Evolutionary conservation across 2,797 vertebrate species (phyloP).

Genomic region (Enteromius mattozi): DNA sequence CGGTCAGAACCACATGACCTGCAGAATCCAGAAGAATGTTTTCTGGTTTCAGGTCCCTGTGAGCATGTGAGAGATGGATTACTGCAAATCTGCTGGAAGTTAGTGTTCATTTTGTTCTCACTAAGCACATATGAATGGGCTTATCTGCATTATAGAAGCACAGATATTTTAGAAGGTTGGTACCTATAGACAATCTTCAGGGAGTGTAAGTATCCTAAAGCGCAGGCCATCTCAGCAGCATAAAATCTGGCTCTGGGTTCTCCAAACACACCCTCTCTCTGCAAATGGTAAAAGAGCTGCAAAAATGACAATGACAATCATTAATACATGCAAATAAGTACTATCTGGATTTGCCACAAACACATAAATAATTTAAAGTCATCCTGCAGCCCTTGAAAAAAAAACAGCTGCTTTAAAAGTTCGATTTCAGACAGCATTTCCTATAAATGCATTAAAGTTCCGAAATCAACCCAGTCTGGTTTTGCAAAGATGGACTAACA

Average conservation of each 20-base stretch:
- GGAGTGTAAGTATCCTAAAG: constrained; percentile 81
- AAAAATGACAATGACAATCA: constrained; percentile 28
- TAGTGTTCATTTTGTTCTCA: background rate
- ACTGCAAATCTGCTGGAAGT: background rate
- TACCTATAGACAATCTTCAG: constrained; percentile 81
- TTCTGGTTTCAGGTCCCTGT: constrained; percentile 87
- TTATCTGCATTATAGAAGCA: background rate
- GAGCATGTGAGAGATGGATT: constrained; percentile 11
- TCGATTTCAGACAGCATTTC: background rate
- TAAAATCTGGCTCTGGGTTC: constrained; percentile 79
- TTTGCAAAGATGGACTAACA: background rate
- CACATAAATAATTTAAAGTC: background rate
- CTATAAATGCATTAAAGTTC: no score
- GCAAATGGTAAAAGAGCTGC: constrained; percentile 84
- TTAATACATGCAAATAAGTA: constrained; percentile 7
- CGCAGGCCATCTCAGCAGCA: constrained; percentile 78
- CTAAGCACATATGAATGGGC: background rate
- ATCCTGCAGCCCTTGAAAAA: background rate
- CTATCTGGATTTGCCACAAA: background rate
- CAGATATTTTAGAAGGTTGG: constrained; percentile 21
- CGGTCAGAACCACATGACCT: constrained; percentile 87
- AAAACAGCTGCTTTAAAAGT: background rate
- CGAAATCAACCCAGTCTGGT: background rate
- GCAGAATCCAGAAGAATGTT: constrained; percentile 87
- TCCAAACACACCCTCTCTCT: constrained; percentile 77